A percentile compares a stretch with the other conserved stretches of the same genome.
Evolutionary conservation across 2,113 vertebrate genomes (phyloP).

Genomic region (Vimba vimba): DNA sequence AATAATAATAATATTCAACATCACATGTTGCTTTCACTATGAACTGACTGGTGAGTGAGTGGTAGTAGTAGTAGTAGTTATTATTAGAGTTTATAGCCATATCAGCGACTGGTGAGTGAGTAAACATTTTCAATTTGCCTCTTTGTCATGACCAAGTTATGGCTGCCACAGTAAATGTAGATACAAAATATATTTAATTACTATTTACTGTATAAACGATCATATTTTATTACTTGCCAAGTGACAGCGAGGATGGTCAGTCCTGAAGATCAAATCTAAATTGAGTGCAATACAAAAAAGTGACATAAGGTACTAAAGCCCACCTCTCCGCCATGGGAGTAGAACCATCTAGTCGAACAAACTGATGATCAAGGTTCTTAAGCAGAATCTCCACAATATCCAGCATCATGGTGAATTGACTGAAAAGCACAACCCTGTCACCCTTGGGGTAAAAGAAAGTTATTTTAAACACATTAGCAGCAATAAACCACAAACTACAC

Average conservation of each 20-base stretch:
- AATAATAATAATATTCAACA: no score
- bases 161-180: background rate
- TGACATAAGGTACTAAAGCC: background rate
- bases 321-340: slow-evolving; percentile 92
- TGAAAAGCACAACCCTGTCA: slow-evolving; percentile 92
- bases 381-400: slow-evolving; percentile 93
- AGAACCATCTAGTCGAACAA: slow-evolving; percentile 90
- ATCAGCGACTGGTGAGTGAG: no score
- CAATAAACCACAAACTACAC: background rate
- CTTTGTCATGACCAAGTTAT: no score
- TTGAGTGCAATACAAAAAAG: background rate
- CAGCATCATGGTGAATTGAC: slow-evolving; percentile 97
- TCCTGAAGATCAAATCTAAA: background rate
- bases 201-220: background rate
- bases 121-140: no score
- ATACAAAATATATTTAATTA: background rate
- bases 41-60: no score
- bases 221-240: background rate
- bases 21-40: background rate
- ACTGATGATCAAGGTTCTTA: slow-evolving; percentile 85
- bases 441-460: slow-evolving; percentile 74
- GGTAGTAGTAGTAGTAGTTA: no score
- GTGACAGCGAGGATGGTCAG: background rate
- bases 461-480: background rate
- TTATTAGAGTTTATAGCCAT: no score